Conservation (phyloP, 2,797 vertebrate genomes). For the Mormyrus proboscirostris region DNA sequence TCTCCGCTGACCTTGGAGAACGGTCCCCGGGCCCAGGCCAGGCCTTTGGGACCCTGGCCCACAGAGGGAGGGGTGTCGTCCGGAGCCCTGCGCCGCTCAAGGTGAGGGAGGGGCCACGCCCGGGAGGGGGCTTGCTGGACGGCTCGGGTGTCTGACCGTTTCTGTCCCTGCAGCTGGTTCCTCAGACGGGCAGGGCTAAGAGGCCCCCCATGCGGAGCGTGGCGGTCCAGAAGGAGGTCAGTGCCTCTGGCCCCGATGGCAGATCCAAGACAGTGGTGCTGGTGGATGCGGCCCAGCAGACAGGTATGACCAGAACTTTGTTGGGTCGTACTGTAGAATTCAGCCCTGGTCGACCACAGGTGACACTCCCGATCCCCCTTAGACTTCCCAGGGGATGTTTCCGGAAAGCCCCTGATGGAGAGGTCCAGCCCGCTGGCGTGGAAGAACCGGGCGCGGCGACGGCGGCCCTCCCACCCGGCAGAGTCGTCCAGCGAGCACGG, state of each 20-base stretch:
- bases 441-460: slow-evolving; percentile 78
- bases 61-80: slow-evolving; percentile 71
- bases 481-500: slow-evolving; percentile 87
- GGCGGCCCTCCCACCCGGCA: slow-evolving; percentile 74
- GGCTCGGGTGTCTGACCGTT: not conserved
- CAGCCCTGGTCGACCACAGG: not conserved
- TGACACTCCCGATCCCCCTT: slow-evolving; percentile 1
- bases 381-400: slow-evolving; percentile 88
- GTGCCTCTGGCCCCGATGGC: slow-evolving; percentile 78
- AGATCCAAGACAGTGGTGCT: slow-evolving; percentile 84
- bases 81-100: slow-evolving; percentile 72
- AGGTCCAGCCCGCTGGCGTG: slow-evolving; percentile 68
- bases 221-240: slow-evolving; percentile 91
- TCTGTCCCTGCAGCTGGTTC: slow-evolving; percentile 52
- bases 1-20: slow-evolving; percentile 76
- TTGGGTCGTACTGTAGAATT: not conserved
- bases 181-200: slow-evolving; percentile 72
- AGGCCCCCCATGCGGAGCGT: slow-evolving; percentile 83
- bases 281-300: slow-evolving; percentile 89
- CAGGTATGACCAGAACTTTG: slow-evolving; percentile 52
- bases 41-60: slow-evolving; percentile 65
- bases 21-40: slow-evolving; percentile 69
- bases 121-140: too few relatives aligned
- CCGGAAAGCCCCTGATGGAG: slow-evolving; percentile 72
- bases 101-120: slow-evolving; percentile 49